Percentiles rank a stretch among this genome's conserved stretches.
phyloP scores from a whole-genome alignment of 2,113 vertebrate genomes.

The Chrysochloris asiatica region DNA sequence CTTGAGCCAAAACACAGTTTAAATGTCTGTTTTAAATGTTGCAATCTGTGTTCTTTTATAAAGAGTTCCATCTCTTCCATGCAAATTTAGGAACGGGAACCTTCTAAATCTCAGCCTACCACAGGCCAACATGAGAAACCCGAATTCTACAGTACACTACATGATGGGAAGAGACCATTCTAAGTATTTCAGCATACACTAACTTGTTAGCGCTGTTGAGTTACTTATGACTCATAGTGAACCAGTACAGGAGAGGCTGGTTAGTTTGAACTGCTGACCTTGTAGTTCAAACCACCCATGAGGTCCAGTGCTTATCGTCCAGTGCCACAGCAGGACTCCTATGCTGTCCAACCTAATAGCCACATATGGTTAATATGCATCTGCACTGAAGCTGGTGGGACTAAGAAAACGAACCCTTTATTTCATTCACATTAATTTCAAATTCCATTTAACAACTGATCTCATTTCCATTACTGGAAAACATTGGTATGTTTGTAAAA shows the following conservation, averaged over 20 bases:
- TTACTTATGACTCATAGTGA: too few species aligned
- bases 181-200: background rate
- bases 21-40: slow-evolving; percentile 44
- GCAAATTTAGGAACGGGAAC: slow-evolving; percentile 17
- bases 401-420: slow-evolving; percentile 1
- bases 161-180: background rate
- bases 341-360: background rate
- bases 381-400: background rate
- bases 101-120: slow-evolving; percentile 31
- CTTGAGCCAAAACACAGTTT: background rate
- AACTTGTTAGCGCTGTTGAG: too few species aligned
- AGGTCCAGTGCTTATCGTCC: too few species aligned
- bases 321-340: too few species aligned
- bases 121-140: slow-evolving; percentile 12
- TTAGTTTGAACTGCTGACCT: background rate
- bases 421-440: background rate
- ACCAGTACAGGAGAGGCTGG: too few species aligned
- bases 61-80: slow-evolving; percentile 33
- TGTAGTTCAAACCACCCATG: too few species aligned
- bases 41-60: background rate
- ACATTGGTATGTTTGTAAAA: background rate
- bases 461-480: slow-evolving; percentile 30
- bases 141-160: background rate
- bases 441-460: slow-evolving; percentile 1
- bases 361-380: background rate